Evolutionary conservation across 2,888 invertebrate species (phyloP), one percentile per base, ranked within the genome.

Genomic region (Andrena marginata): DNA sequence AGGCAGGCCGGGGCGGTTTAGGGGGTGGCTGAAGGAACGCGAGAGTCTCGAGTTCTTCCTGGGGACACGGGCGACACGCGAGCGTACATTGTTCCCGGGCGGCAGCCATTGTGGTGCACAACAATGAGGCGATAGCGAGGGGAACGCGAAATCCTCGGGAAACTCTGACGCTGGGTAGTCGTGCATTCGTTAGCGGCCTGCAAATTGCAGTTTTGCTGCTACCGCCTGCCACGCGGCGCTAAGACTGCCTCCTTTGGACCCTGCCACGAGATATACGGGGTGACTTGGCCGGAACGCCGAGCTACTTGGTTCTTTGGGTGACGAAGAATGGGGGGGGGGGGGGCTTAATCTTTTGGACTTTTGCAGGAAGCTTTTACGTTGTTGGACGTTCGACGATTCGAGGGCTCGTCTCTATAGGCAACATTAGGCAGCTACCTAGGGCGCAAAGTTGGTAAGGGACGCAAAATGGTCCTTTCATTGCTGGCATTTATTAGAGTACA

Each of bases 41-140:
- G 56, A 56, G 56, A 56, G 56, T 56, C 72, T 69, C 54, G 67
- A 77, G 68, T 83, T 83, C 83, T 84, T 82, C 76, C 70, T 67
- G 48, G 48, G 49, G 51, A 42, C 54, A 48, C 33, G 49, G 23
- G 2, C 3, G 23, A 56, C 31, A 49, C 26, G 69, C 76, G 74
- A 56, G 48, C 70, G 70, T 71, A 73, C 77, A 74, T 85, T 85
- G 85, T 80, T 85, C 80, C 54, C 51, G 35, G 31, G 54, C 35
- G 64, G 51, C 49, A 42, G 63, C 71, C 74, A 85, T 85, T 85
- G 85, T 85, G 63, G 73, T 49, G 64, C 70, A 54, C 77, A 79
- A 85, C 85, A 85, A 85, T 85, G 75, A 75, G 54, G 51, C 81
- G 74, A 85, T 85, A 10, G 56, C 56, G 75, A 69, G 83, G 83